Conservation (phyloP, 2,797 vertebrate genomes). For the Hyperoplus lanceolatus region DNA sequence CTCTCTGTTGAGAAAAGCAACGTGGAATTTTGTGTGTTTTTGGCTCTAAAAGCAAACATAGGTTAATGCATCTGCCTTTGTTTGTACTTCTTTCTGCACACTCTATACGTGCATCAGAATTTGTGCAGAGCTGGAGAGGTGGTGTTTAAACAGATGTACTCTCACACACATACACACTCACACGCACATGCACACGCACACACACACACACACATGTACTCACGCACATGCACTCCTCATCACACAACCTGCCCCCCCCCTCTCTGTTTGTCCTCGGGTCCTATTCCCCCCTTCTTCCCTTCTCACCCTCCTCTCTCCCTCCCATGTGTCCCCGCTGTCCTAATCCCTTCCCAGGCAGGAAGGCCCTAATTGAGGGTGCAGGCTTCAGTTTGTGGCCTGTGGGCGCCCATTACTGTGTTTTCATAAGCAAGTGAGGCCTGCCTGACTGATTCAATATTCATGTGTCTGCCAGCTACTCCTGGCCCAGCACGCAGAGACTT, state of each 20-base stretch:
- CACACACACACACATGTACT: constrained; percentile 39
- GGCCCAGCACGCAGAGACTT: constrained; percentile 85
- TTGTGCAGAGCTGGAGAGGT: constrained; percentile 45
- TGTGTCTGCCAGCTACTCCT: constrained; percentile 91
- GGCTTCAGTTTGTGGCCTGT: constrained; percentile 92
- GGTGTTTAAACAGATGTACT: constrained; percentile 64
- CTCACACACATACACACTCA: constrained; percentile 37
- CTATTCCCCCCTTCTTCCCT: constrained; percentile 83
- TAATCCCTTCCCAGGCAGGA: constrained; percentile 91
- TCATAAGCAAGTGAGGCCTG: constrained; percentile 92
- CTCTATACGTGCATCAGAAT: constrained; percentile 70
- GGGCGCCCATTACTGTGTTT: constrained; percentile 92
- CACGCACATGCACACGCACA: constrained; percentile 54
- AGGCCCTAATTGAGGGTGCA: constrained; percentile 92
- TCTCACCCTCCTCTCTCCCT: constrained; percentile 79
- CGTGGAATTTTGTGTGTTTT: constrained; percentile 15
- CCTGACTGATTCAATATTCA: constrained; percentile 92
- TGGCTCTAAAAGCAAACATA: not conserved
- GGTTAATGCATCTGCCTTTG: constrained; percentile 26
- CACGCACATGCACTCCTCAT: constrained; percentile 64
- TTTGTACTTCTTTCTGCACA: constrained; percentile 12
- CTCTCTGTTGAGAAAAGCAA: not conserved
- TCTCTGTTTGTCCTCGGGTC: constrained; percentile 87
- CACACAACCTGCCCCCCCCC: constrained; percentile 50
- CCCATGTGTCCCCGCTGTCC: constrained; percentile 85